Percentiles rank a stretch among this genome's conserved stretches.
phyloP scores from a whole-genome alignment of 2,113 vertebrate species.

The Brachypodius melanocephalos region DNA sequence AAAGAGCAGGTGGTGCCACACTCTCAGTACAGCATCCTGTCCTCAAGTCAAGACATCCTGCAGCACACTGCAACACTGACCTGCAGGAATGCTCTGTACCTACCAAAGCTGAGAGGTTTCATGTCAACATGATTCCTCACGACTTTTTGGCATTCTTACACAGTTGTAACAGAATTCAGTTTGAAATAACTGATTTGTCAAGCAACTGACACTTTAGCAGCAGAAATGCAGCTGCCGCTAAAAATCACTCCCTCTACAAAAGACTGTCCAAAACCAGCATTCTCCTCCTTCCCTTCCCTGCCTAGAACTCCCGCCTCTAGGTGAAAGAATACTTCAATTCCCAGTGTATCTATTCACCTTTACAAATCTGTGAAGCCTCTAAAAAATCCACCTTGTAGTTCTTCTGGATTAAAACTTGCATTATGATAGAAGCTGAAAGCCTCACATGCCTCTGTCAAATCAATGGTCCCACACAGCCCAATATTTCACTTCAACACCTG shows the following conservation, averaged over 20 bases:
- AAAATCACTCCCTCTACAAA: neutral
- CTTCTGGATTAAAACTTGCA: neutral
- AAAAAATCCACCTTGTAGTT: neutral
- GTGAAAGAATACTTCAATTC: neutral
- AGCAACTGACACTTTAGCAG: neutral
- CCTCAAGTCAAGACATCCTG: neutral
- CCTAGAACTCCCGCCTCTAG: neutral
- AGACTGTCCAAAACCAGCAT: neutral
- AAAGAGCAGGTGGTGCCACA: neutral
- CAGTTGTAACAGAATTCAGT: neutral
- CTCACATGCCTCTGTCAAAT: neutral
- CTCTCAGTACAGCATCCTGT: neutral
- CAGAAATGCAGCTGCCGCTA: neutral
- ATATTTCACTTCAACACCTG: neutral
- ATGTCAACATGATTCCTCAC: neutral
- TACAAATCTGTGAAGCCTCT: neutral
- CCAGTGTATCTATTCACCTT: neutral
- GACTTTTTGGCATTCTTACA: neutral
- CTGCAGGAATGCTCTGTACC: neutral
- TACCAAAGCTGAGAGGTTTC: neutral
- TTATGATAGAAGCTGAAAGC: neutral
- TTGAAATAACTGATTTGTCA: neutral
- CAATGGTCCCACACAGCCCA: neutral
- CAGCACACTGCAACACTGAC: neutral
- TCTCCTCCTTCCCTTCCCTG: neutral